Conservation (phyloP, 2,113 vertebrate genomes). For the Hystrix cristata region DNA sequence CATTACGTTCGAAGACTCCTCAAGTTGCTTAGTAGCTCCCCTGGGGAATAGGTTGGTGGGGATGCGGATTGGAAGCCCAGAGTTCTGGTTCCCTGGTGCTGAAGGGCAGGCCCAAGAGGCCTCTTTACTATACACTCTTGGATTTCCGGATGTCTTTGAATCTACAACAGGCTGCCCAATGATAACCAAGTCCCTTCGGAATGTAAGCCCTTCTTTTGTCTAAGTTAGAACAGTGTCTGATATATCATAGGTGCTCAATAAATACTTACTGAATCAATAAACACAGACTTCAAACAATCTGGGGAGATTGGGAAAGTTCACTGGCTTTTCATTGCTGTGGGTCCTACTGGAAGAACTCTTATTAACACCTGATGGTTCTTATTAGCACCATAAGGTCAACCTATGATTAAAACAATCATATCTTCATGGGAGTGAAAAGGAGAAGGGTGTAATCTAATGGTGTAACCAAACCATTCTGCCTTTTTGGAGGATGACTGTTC, state of each 20-base stretch:
- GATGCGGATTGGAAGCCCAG: background rate
- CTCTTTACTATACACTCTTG: background rate
- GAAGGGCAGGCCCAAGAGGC: background rate
- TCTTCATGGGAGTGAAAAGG: background rate
- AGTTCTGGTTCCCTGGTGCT: background rate
- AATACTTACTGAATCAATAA: background rate
- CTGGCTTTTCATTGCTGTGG: background rate
- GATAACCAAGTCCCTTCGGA: background rate
- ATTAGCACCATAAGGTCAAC: background rate
- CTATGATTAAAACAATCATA: background rate
- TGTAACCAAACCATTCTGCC: background rate
- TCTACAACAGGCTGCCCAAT: background rate
- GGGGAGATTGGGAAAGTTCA: background rate
- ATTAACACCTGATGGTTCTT: background rate
- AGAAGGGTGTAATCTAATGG: background rate
- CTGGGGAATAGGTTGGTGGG: background rate
- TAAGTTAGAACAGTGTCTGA: background rate
- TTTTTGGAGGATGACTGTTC: background rate
- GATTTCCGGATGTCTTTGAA: background rate
- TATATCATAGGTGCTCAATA: background rate
- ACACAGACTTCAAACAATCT: background rate
- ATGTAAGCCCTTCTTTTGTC: background rate
- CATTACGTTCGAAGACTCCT: background rate
- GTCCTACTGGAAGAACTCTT: background rate
- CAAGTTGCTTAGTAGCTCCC: background rate